phyloP scores from a whole-genome alignment of 2,888 invertebrate species.

The Athalia circularis region DNA sequence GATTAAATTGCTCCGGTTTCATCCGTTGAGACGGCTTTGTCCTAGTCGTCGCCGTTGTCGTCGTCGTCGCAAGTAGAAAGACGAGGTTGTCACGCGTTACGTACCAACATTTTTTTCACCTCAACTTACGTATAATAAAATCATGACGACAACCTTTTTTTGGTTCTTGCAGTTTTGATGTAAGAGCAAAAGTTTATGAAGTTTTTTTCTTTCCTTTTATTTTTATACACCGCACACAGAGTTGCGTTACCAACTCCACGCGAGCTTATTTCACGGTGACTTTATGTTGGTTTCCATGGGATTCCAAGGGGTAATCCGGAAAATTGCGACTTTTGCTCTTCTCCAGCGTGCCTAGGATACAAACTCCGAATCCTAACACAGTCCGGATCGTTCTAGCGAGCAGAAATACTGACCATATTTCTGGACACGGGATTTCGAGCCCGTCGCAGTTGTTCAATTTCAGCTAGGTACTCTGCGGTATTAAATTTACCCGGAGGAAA shows the following conservation, averaged over 20 bases:
- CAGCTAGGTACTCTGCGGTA: conserved; percentile 53
- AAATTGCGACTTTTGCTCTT: conserved; percentile 62
- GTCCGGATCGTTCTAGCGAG: background rate
- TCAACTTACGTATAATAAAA: no score
- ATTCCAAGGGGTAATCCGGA: conserved; percentile 67
- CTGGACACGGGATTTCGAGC: conserved; percentile 26
- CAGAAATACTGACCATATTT: conserved; percentile 9
- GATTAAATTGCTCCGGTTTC: conserved; percentile 30
- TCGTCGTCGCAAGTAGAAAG: background rate
- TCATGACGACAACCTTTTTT: background rate
- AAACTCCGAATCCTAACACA: conserved; percentile 18
- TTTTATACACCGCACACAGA: conserved; percentile 38
- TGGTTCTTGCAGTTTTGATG: background rate
- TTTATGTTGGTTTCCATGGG: conserved; percentile 59
- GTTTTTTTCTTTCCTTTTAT: background rate
- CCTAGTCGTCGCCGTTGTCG: no score
- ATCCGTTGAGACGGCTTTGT: background rate
- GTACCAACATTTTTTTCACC: background rate
- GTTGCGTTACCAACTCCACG: background rate
- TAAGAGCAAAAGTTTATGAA: conserved; percentile 19
- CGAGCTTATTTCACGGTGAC: conserved; percentile 56
- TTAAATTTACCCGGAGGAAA: conserved; percentile 70
- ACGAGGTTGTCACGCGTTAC: conserved; percentile 8
- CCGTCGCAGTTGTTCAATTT: conserved; percentile 43
- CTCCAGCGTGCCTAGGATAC: background rate